Base-by-base conservation (phyloP, 2,113 vertebrate genomes). In the Tachysurus fulvidraco region DNA sequence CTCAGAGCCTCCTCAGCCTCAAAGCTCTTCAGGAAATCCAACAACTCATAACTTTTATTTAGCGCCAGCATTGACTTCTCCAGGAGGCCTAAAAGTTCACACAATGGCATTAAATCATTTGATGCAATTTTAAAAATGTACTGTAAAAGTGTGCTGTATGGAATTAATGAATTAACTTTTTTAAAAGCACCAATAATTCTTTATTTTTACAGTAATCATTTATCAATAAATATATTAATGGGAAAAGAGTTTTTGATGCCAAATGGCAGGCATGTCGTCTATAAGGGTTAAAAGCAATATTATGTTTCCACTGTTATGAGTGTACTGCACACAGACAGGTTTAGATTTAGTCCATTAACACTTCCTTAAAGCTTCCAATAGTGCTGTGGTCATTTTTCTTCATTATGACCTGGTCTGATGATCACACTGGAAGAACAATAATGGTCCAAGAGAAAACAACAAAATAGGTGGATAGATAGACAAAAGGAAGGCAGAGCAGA, bases 21-120 rank as follows among this genome's bases (percentile, higher is more conserved):
- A 88, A 97, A 96, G 87, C 92, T 93, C 81, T 95, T 95, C 90
- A 99, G 96, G 84, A 95, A 95, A 50, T 95, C 94, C n/a, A 95
- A 94, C 82, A 99, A 93, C 82, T 96, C 92, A 30, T 91, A 95
- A 91, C 96, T 97, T 94, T 96, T 97, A 91, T 93, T 97, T 89
- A 98, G 85, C 89, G 98, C 95, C 30, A 93, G 91, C 93, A 98
- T 85, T 4, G 98, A 99, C n/a, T 94, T 96, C 89, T 95, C 91
- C 89, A 99, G 91, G 86, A 98, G 95, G 69, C 95, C 98, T 99
- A 91, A 8, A 89, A 76, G 1, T 50, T n/a, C 54, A 59, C 4
- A 69, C 8, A 28, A 16, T 54, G 52, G 8, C 19, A 80, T 60
- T 54, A 73, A 59, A 55, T 21, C 41, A 12, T 0, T 25, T 50